Percentiles rank a stretch among this genome's conserved stretches.
Evolutionary conservation across 2,888 invertebrate genomes (phyloP).

Genomic region (Trichacis sp.): DNA sequence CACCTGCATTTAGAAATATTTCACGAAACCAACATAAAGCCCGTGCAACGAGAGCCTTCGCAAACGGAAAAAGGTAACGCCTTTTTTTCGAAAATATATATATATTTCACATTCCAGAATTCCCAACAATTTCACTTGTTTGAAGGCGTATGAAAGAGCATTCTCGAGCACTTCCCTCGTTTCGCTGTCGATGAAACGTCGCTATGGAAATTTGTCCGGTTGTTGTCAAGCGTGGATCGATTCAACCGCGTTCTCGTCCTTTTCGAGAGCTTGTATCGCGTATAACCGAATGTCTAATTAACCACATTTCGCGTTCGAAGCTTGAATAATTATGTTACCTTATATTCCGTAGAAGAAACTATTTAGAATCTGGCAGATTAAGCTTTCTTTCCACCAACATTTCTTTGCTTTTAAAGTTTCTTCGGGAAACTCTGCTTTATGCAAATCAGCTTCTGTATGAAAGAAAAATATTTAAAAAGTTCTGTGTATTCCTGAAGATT

Average conservation of each 20-base stretch:
- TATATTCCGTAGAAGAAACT: slow-evolving; percentile 37
- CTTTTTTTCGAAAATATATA: too few species aligned
- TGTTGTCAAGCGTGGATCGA: background rate
- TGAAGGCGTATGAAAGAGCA: too few species aligned
- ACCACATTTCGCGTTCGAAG: background rate
- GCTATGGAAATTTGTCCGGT: background rate
- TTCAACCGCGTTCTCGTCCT: slow-evolving; percentile 1
- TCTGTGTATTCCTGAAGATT: too few species aligned
- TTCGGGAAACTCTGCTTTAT: too few species aligned
- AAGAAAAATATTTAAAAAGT: too few species aligned
- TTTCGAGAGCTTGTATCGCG: background rate
- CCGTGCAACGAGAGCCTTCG: slow-evolving; percentile 60
- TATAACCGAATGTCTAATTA: background rate
- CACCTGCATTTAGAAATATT: slow-evolving; percentile 61
- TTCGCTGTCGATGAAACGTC: background rate
- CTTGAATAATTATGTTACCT: slow-evolving; percentile 13
- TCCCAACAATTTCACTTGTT: too few species aligned
- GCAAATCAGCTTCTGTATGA: too few species aligned
- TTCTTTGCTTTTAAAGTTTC: background rate
- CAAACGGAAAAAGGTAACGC: slow-evolving; percentile 67
- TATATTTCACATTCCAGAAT: too few species aligned
- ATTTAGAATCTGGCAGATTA: slow-evolving; percentile 23
- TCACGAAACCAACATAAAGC: slow-evolving; percentile 60
- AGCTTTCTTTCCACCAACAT: slow-evolving; percentile 27
- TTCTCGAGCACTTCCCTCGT: too few species aligned